These are phyloP conservation scores for Dinothrombium tinctorium DNA, from an alignment of 1,140 invertebrate genomes.

Conservation along the genomic window DNA sequence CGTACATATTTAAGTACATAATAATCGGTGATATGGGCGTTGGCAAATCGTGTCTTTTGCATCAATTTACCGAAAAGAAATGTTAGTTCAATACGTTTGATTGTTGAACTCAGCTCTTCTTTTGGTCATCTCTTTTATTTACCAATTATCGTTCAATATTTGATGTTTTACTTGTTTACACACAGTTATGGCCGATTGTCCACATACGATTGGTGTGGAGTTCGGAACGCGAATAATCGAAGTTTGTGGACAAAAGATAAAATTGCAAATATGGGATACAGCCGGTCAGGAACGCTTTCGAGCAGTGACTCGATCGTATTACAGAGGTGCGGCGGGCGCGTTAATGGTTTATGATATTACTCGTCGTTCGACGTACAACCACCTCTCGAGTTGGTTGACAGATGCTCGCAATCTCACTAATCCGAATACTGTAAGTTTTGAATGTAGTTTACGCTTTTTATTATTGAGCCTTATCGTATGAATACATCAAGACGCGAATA, in stretches of 20 bases:
- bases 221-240: slow-evolving; percentile 96
- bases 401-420: slow-evolving; percentile 97
- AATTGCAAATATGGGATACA: slow-evolving; percentile 78
- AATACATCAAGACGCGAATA: too few relatives aligned
- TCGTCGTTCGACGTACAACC: slow-evolving; percentile 69
- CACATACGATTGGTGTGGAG: slow-evolving; percentile 97
- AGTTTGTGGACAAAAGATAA: slow-evolving; percentile 81
- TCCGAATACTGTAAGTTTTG: slow-evolving; percentile 63
- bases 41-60: slow-evolving; percentile 90
- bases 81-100: slow-evolving; percentile 48
- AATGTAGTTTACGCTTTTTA: too few relatives aligned
- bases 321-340: slow-evolving; percentile 89
- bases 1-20: slow-evolving; percentile 99
- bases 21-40: slow-evolving; percentile 97
- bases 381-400: slow-evolving; percentile 95
- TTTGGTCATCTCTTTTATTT: background rate
- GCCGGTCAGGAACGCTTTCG: slow-evolving; percentile 83
- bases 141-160: background rate
- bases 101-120: background rate
- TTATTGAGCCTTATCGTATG: too few relatives aligned
- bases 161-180: slow-evolving; percentile 16
- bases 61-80: slow-evolving; percentile 99
- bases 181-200: slow-evolving; percentile 97
- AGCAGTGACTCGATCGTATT: slow-evolving; percentile 94
- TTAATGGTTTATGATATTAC: slow-evolving; percentile 99